Evolutionary conservation across 2,888 invertebrate genomes (phyloP).

Genomic region (Pandemis corylana): DNA sequence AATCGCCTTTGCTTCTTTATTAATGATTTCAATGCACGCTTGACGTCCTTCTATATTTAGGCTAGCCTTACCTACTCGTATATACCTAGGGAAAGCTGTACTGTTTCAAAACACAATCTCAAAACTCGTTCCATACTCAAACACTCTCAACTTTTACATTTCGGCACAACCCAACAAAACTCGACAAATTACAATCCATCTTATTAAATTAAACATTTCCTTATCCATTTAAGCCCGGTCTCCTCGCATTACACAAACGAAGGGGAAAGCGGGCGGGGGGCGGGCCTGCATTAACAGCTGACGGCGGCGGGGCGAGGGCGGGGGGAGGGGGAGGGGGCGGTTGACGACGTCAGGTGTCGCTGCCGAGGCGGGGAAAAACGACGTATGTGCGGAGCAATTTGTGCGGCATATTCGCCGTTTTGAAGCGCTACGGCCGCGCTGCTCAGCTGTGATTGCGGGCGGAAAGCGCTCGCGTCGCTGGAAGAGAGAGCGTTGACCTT

Average conservation of each 20-base stretch:
- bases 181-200: slow-evolving; percentile 40
- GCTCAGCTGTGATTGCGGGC: slow-evolving; percentile 66
- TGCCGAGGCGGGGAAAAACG: slow-evolving; percentile 56
- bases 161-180: slow-evolving; percentile 30
- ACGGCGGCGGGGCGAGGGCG: slow-evolving; percentile 64
- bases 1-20: not conserved
- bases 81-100: not conserved
- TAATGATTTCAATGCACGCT: slow-evolving; percentile 5
- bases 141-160: slow-evolving; percentile 36
- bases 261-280: slow-evolving; percentile 80
- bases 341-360: slow-evolving; percentile 77
- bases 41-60: not conserved
- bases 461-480: slow-evolving; percentile 68
- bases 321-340: slow-evolving; percentile 50
- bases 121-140: slow-evolving; percentile 26
- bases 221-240: slow-evolving; percentile 67
- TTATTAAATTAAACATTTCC: slow-evolving; percentile 45
- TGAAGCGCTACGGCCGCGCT: slow-evolving; percentile 43
- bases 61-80: not conserved
- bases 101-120: not conserved
- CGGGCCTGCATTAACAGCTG: slow-evolving; percentile 81
- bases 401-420: slow-evolving; percentile 54
- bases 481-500: slow-evolving; percentile 43
- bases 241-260: slow-evolving; percentile 84
- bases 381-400: slow-evolving; percentile 27